Base-by-base conservation (phyloP, 2,113 vertebrate species). In the Forbesichthys agassizii region DNA sequence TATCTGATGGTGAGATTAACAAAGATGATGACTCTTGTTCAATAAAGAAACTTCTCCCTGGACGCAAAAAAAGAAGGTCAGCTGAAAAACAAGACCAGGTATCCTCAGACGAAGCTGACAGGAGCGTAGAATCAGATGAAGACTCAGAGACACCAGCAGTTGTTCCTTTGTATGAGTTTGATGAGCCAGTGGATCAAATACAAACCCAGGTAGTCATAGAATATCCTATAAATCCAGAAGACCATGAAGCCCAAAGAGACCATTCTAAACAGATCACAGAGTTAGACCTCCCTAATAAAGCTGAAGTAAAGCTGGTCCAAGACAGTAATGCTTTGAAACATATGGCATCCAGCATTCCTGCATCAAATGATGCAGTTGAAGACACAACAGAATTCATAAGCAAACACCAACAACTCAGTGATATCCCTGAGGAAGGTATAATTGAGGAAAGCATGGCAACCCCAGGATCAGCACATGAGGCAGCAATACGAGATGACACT, bases 101-200 rank as follows among this genome's bases (percentile, higher is more conserved):
- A 27, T 59, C 90, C 11, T 73, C 70, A 11, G 93, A 92, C 59
- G 93, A 94, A 46, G 64, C 80, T 1, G 90, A 87, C 74, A 93
- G 91, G 61, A 92, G 90, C 0, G 66, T 36, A 5, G 69, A 9
- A 55, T 79, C 85, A 63, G 84, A 53, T 18, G 96, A 98, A 10
- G 95, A 98, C 61, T 90, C 92, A 0, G 96, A 98, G 59, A 93
- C 95, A 42, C 96, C 96, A 13, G 94, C 93, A 12, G 94, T 98
- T 36, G 92, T 99, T 60, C 96, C 96, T 54, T 82, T 98, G 61
- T 94, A 95, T 2, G 96, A 99, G 80, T 98, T 94, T 3, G 94
- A 97, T 33, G 95, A 96, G 20, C 87, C 71, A 47, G 79, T 55
- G 14, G 69, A 78, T 75, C 66, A 71, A 8, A 27, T 65, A 64